Conservation (phyloP, 2,113 vertebrate genomes). For the Ascaphus truei region DNA sequence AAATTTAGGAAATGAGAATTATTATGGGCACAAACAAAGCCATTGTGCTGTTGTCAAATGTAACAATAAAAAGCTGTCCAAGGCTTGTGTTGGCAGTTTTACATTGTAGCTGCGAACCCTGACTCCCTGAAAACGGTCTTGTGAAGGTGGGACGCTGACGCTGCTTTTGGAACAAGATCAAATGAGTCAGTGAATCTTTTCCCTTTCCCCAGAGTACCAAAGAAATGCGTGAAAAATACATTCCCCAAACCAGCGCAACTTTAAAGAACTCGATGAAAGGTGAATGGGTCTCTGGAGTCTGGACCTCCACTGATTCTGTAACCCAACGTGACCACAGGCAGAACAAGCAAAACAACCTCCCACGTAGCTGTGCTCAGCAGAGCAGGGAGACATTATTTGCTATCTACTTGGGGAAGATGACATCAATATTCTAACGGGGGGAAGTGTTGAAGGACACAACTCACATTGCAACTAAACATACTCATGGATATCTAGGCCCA, state of each 20-base stretch:
- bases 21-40: constrained; percentile 5
- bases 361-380: neutral
- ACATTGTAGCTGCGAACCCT: neutral
- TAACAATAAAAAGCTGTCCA: neutral
- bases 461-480: neutral
- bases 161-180: neutral
- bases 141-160: too few relatives aligned
- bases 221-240: constrained; percentile 2
- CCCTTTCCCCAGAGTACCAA: neutral
- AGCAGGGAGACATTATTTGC: neutral
- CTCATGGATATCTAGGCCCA: neutral
- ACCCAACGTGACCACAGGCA: neutral
- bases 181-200: constrained; percentile 14
- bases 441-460: constrained; percentile 3
- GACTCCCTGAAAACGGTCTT: neutral
- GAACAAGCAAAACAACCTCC: neutral
- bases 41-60: neutral
- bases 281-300: constrained; percentile 7
- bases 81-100: neutral
- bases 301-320: neutral
- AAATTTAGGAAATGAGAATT: constrained; percentile 25
- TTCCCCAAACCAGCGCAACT: neutral
- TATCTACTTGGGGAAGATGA: neutral
- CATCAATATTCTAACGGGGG: neutral
- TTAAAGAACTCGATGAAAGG: constrained; percentile 19